These are phyloP conservation scores for Apodemia hepburni DNA, from an alignment of 2,888 invertebrate genomes.

Conservation along the genomic window DNA sequence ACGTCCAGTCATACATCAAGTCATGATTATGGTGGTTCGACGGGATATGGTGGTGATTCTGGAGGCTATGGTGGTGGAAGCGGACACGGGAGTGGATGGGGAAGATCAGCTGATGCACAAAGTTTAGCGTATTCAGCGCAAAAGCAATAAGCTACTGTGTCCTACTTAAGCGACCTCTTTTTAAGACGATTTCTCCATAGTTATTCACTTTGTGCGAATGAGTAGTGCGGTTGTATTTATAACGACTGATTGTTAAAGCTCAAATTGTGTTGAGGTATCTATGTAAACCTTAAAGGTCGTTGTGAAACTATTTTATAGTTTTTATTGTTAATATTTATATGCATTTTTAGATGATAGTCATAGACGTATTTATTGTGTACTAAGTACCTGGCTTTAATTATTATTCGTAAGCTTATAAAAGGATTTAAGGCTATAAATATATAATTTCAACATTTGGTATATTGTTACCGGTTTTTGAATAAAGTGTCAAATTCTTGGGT, in stretches of 20 bases:
- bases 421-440: background rate
- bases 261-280: conserved; percentile 36
- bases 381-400: conserved; percentile 35
- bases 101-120: conserved; percentile 88
- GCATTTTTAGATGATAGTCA: conserved; percentile 23
- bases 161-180: conserved; percentile 60
- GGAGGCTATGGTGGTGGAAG: conserved; percentile 76
- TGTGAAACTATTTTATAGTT: conserved; percentile 38
- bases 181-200: conserved; percentile 55
- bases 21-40: conserved; percentile 83
- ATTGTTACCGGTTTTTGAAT: too few species aligned
- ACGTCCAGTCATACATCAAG: conserved; percentile 84
- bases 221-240: conserved; percentile 57
- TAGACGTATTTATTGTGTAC: conserved; percentile 26
- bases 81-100: conserved; percentile 81
- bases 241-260: conserved; percentile 40
- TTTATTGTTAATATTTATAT: background rate
- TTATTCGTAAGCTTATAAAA: background rate
- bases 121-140: conserved; percentile 90
- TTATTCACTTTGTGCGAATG: conserved; percentile 48
- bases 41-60: conserved; percentile 83
- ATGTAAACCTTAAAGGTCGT: conserved; percentile 43
- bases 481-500: too few species aligned
- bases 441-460: too few species aligned
- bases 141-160: conserved; percentile 63